phyloP scores from a whole-genome alignment of 2,888 invertebrate genomes.

The Coronaproctus castanopsis region DNA sequence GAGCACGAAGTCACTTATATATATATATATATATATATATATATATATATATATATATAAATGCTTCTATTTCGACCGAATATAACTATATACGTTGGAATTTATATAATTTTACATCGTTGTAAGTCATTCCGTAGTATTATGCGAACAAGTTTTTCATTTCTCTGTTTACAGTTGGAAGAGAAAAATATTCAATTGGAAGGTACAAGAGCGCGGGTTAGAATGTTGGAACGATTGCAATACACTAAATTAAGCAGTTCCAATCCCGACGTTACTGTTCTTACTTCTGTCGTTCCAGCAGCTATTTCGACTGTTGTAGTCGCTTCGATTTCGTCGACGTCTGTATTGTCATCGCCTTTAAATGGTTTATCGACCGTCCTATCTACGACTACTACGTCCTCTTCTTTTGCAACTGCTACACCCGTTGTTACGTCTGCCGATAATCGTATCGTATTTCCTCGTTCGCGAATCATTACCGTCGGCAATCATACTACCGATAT shows the following conservation, averaged over 20 bases:
- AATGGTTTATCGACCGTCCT: too few species aligned
- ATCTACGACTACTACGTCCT: background rate
- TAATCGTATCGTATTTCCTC: background rate
- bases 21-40: too few species aligned
- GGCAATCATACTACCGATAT: background rate
- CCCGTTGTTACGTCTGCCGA: background rate
- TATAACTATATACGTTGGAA: too few species aligned
- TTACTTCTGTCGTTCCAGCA: background rate
- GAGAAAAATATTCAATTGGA: slow-evolving; percentile 65
- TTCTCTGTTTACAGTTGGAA: slow-evolving; percentile 37
- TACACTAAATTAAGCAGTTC: slow-evolving; percentile 4
- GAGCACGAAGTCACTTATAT: too few species aligned
- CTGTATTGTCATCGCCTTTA: background rate
- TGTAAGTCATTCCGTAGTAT: too few species aligned
- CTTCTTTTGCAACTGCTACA: background rate
- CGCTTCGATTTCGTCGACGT: background rate
- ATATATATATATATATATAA: too few species aligned
- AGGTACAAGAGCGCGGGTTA: slow-evolving; percentile 54
- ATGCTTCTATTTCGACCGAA: too few species aligned
- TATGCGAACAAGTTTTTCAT: too few species aligned
- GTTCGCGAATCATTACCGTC: background rate
- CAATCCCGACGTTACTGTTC: background rate
- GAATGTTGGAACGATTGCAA: slow-evolving; percentile 39
- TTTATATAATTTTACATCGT: too few species aligned
- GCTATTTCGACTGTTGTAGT: background rate